Evolutionary conservation across 2,113 vertebrate species (phyloP), one percentile per base, ranked within the genome.

Genomic region (Microcebus murinus): DNA sequence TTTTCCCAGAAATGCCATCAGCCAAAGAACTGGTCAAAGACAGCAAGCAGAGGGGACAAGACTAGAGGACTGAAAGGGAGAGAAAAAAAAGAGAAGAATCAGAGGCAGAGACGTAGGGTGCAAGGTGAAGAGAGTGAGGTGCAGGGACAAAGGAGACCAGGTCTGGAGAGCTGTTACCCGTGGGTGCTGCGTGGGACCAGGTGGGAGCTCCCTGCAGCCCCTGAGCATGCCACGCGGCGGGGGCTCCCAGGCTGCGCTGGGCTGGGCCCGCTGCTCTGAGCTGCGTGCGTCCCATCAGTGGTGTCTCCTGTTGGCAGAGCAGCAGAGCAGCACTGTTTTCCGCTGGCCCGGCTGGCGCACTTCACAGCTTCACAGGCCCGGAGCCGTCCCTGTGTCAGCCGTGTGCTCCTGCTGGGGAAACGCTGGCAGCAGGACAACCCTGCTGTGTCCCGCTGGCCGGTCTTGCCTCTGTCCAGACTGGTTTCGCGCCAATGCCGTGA

Each of bases 1-100:
- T 71, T 96, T 94, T 96, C 88, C 83, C 83, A 96, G 83, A 84
- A 95, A 91, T 13, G 27, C 68, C 48, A 36, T 67, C 57, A 8
- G 77, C 45, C 50, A 80, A 73, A 84, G 57, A 57, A 31, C 57
- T 76, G 39, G 14, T 82, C 48, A 89, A 52, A 89, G 87, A 77
- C 34, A 45, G 45, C 36, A 79, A 45, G 45, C 36, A 79, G 86
- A 74, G 8, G 36, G 55, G 27, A 9, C 9, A 36, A 82, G 39
- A 23, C 1, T 59, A n/a, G 50, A 27, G 36, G 92, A 86, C n/a
- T 48, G n/a, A 79, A 6, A 11, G 18, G 8, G 25, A 79, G 29
- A n/a, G 52, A 21, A 23, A 13, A 55, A 34, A 55, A 34, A 31
- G 57, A 18, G 21, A 20, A 55, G 21, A 2, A 3, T 31, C 13